Conservation (phyloP, 2,797 vertebrate genomes). For the Hypotaenidia philippensis region DNA sequence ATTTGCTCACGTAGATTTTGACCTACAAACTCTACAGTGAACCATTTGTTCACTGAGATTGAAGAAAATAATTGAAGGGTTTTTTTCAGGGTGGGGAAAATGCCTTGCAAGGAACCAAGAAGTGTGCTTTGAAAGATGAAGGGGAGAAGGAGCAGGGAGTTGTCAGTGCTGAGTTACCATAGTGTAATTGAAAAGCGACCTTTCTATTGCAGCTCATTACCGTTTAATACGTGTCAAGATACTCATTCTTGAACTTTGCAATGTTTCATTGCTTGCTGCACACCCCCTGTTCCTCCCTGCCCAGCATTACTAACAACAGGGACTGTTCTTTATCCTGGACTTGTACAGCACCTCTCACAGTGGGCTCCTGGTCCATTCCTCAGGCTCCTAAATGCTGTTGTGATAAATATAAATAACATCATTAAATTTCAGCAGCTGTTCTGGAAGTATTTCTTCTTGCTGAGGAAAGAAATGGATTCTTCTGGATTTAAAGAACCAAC, state of each 20-base stretch:
- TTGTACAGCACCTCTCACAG: background rate
- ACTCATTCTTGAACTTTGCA: background rate
- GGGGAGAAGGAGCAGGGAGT: background rate
- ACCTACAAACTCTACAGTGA: background rate
- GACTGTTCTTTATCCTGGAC: background rate
- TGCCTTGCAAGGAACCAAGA: background rate
- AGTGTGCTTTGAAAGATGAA: background rate
- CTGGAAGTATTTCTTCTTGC: background rate
- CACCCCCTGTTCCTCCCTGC: background rate
- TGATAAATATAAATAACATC: background rate
- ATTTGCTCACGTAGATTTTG: slow-evolving; percentile 3
- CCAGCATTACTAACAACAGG: background rate
- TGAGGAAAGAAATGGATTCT: background rate
- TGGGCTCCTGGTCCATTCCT: background rate
- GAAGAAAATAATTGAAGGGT: slow-evolving; percentile 8
- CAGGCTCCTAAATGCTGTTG: background rate
- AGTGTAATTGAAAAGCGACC: background rate
- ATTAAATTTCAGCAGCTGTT: background rate
- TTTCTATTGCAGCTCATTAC: background rate
- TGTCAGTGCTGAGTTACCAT: background rate
- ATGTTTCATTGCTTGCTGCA: background rate
- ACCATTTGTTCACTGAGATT: slow-evolving; percentile 37
- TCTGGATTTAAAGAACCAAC: background rate
- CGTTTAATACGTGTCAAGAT: background rate
- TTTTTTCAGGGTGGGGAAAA: background rate